phyloP scores from a whole-genome alignment of 2,797 vertebrate species.

The Megalops cyprinoides region DNA sequence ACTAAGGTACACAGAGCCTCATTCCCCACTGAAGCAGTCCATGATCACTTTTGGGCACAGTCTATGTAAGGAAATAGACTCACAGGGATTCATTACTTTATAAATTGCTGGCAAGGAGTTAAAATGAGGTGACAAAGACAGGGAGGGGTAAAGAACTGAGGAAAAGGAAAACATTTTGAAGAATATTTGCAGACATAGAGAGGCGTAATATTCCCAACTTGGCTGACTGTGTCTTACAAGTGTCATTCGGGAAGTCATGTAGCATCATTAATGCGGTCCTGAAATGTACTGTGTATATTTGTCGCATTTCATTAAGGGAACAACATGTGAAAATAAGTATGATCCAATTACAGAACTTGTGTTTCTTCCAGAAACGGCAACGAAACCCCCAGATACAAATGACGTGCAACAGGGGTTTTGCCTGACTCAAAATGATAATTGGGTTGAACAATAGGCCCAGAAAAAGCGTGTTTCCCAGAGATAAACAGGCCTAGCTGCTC shows the following conservation, averaged over 20 bases:
- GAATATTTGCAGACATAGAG: slow-evolving; percentile 4
- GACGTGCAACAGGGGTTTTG: no score
- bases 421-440: not conserved
- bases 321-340: not conserved
- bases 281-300: slow-evolving; percentile 19
- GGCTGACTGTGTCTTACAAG: slow-evolving; percentile 8
- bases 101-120: slow-evolving; percentile 39
- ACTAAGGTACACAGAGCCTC: not conserved
- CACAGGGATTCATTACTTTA: slow-evolving; percentile 33
- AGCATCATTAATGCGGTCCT: not conserved
- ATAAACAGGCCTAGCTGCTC: not conserved
- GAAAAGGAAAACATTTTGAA: slow-evolving; percentile 15
- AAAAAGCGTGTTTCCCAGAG: not conserved
- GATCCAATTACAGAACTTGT: not conserved
- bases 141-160: slow-evolving; percentile 16
- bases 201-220: slow-evolving; percentile 19
- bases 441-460: not conserved
- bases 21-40: slow-evolving; percentile 18
- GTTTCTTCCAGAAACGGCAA: not conserved
- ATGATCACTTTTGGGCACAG: not conserved
- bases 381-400: not conserved
- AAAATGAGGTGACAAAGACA: slow-evolving; percentile 26
- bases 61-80: slow-evolving; percentile 25
- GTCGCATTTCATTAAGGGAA: not conserved
- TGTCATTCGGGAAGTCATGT: slow-evolving; percentile 25